Evolutionary conservation across 2,113 vertebrate species (phyloP).

Genomic region (Myotis brandtii): DNA sequence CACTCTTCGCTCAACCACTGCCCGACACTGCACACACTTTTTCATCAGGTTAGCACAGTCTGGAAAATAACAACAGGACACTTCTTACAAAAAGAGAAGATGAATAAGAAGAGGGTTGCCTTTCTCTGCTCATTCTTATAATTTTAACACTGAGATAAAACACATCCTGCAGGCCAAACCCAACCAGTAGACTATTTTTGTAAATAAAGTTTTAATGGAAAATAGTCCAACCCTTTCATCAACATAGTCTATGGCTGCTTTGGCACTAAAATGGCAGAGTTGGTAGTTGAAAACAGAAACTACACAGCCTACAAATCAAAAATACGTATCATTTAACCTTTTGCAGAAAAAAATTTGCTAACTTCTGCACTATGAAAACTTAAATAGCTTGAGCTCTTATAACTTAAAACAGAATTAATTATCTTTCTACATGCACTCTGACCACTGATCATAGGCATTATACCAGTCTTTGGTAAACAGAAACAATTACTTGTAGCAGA

Average conservation of each 20-base stretch:
- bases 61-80: conserved; percentile 74
- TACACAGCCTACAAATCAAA: not conserved
- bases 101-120: not conserved
- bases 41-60: conserved; percentile 99
- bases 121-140: not conserved
- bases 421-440: not conserved
- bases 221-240: not conserved
- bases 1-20: conserved; percentile 96
- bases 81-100: not conserved
- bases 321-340: not conserved
- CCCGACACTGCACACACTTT: conserved; percentile 99
- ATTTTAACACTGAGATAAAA: not conserved
- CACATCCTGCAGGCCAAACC: not conserved
- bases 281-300: not conserved
- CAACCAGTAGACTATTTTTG: not conserved
- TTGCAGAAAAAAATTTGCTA: conserved; percentile 8
- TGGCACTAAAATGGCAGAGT: not conserved
- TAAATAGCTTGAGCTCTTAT: not conserved
- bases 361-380: not conserved
- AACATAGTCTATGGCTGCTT: not conserved
- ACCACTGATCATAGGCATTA: not conserved
- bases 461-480: not conserved
- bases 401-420: conserved; percentile 29
- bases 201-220: not conserved
- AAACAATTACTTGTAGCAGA: conserved; percentile 42